These are phyloP conservation scores for Sericinus montela DNA, from an alignment of 2,888 invertebrate genomes.

Conservation along the genomic window DNA sequence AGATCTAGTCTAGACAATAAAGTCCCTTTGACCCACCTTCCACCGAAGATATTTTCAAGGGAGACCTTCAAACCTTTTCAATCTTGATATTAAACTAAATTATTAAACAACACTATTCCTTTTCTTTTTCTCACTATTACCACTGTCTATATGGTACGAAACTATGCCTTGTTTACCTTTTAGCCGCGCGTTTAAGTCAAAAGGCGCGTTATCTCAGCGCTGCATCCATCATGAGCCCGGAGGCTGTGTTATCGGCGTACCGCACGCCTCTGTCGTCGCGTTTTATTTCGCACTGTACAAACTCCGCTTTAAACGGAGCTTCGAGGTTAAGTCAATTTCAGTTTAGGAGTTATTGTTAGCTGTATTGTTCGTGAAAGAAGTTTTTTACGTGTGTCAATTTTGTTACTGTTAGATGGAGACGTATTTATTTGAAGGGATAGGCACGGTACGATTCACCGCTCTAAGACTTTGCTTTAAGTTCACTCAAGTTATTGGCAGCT, in stretches of 20 bases:
- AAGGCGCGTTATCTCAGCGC: slow-evolving; percentile 20
- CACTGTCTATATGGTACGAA: not conserved
- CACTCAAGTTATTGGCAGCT: too few relatives aligned
- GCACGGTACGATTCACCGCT: too few relatives aligned
- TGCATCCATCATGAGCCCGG: slow-evolving; percentile 27
- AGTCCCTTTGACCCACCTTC: too few relatives aligned
- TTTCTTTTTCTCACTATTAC: slow-evolving; percentile 6
- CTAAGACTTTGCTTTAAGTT: too few relatives aligned
- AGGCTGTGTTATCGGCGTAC: slow-evolving; percentile 36
- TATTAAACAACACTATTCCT: not conserved
- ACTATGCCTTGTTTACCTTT: slow-evolving; percentile 18
- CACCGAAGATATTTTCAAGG: too few relatives aligned
- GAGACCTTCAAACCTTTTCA: too few relatives aligned
- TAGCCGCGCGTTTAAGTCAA: slow-evolving; percentile 19
- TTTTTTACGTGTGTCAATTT: not conserved
- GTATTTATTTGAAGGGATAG: too few relatives aligned
- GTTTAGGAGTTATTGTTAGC: slow-evolving; percentile 14
- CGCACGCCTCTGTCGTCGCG: slow-evolving; percentile 41
- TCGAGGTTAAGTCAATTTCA: slow-evolving; percentile 20
- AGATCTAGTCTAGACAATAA: too few relatives aligned
- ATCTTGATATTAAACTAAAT: too few relatives aligned
- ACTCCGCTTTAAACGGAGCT: slow-evolving; percentile 16
- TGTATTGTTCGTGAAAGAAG: not conserved
- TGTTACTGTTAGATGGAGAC: not conserved
- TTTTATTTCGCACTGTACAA: slow-evolving; percentile 41